Evolutionary conservation across 2,113 vertebrate species (phyloP), one percentile per base, ranked within the genome.

Genomic region (Heterocephalus glaber): DNA sequence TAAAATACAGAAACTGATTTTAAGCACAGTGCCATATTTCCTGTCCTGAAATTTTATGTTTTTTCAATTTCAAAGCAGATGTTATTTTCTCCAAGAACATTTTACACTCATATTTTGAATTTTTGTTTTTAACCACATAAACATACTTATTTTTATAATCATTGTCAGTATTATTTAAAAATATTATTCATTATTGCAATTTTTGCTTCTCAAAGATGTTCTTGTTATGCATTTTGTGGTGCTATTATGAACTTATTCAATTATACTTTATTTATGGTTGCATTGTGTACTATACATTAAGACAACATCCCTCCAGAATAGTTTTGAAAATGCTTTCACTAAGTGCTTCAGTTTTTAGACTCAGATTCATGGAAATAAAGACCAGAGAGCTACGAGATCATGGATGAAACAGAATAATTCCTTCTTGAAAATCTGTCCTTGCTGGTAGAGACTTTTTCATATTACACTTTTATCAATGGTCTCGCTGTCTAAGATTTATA

Each of bases 21-120:
- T 30, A 85, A 89, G 41, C 49, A 16, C 47, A 76, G 8, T 26
- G 41, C 3, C 38, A 41, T 65, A 68, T 52, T 87, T 87, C 54
- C 38, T 82, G 63, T 81, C 7, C 2, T 70, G 1, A 12, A 12
- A 22, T 33, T 79, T 77, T 54, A 54, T 89, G 82, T 8, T 82
- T 93, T 61, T 47, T 83, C 70, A 47, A 9, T 56, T 86, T 96
- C 65, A 95, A 74, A 56, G 47, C 20, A 87, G 52, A 7, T 41
- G 1, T 38, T 89, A n/a, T 26, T 92, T 41, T 20, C 65, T 47
- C 5, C 20, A 2, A 33, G 61, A 90, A 49, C 7, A 61, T 6
- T 22, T 83, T 89, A 58, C 19, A 56, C 20, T 92, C 44, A 90
- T 20, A 41, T 86, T 77, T 82, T 68, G 14, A 63, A 47, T 47